Evolutionary conservation across 2,797 vertebrate genomes (phyloP), one percentile per base, ranked within the genome.

Genomic region (Tinamus major): DNA sequence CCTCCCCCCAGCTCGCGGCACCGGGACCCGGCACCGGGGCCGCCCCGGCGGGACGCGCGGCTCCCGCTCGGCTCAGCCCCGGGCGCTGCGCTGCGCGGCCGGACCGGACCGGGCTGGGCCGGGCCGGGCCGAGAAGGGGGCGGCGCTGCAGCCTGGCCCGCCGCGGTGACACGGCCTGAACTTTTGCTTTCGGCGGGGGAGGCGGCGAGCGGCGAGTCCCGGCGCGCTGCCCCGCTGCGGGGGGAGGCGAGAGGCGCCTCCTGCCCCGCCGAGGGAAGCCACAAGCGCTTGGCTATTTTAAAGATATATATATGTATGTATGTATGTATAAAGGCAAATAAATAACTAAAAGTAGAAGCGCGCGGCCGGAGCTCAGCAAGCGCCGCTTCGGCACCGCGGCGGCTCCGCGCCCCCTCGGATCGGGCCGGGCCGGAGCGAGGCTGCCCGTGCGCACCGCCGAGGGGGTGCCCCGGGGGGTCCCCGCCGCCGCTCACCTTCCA

Each of bases 401-500:
- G 31, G 59, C 69, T 72, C 24, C 59, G 29, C 12, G 56, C 79
- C 67, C 37, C 3, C 24, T 41, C 39, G 39, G 39, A 41, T 24
- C 21, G 7, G 48, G 48, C 20, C 48, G 23, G 48, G 48, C 48
- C 48, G 48, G 48, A 21, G 48, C 48, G 24, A 21, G 48, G 48
- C 48, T 23, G 48, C 48, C 48, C 48, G 64, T 37, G 56, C 26
- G 55, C 72, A 35, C 53, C 55, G 46, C 63, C 26, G 23, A 51
- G 48, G 10, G 12, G 48, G 4, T 21, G 21, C 10, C 48, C 48
- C 48, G 44, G 13, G 26, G 14, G 17, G 18, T 44, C 71, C 46
- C 37, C 44, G 31, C 41, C 49, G 20, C 70, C 31, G 23, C 97
- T 92, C 97, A 99, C 99, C 99, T 99, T 99, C 99, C 99, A 99